Conservation (phyloP, 2,113 vertebrate genomes). For the Brachyhypopomus gauderio region DNA sequence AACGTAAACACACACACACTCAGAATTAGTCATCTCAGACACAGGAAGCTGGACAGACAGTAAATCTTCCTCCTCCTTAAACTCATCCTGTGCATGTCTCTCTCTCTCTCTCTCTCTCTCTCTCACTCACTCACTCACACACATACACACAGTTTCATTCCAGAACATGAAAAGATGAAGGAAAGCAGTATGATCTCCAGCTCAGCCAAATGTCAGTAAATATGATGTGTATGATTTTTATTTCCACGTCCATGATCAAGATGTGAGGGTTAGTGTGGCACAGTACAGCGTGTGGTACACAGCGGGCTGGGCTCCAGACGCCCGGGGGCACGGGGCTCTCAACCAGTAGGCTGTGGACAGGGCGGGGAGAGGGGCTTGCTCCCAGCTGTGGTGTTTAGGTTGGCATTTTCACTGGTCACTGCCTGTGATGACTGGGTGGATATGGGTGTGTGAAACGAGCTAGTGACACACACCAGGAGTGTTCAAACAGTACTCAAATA, state of each 20-base stretch:
- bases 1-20: background rate
- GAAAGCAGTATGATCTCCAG: background rate
- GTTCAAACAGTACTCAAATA: too few relatives aligned
- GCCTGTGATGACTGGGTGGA: too few relatives aligned
- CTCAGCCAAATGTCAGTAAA: background rate
- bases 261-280: background rate
- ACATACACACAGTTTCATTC: background rate
- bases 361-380: too few relatives aligned
- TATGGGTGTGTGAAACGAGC: too few relatives aligned
- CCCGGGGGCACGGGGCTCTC: too few relatives aligned
- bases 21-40: conserved; percentile 27
- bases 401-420: too few relatives aligned
- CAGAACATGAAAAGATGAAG: background rate
- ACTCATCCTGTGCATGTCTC: too few relatives aligned
- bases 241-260: background rate
- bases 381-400: too few relatives aligned
- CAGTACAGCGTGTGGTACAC: background rate
- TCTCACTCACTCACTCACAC: background rate
- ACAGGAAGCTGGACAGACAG: background rate
- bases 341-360: too few relatives aligned
- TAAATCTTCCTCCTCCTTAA: conserved; percentile 19
- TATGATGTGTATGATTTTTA: background rate
- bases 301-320: too few relatives aligned
- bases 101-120: background rate
- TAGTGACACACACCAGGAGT: too few relatives aligned